Evolutionary conservation across 2,113 vertebrate species (phyloP).

Genomic region (Eretmochelys imbricata): DNA sequence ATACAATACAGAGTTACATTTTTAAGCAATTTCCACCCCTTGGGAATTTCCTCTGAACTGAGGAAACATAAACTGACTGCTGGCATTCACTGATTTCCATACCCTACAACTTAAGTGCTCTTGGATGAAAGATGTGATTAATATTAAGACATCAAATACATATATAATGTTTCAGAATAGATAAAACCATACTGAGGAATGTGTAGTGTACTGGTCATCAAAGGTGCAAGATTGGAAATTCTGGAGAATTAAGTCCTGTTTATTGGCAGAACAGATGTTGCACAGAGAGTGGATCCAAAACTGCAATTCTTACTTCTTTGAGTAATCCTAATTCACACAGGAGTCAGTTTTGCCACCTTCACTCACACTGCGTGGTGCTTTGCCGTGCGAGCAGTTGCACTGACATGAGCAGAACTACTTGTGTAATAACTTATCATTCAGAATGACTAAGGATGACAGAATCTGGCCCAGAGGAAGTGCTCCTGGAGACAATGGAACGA

Average conservation of each 20-base stretch:
- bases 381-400: background rate
- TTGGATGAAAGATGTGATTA: background rate
- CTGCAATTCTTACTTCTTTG: background rate
- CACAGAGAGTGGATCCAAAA: background rate
- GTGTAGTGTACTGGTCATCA: background rate
- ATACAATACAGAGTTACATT: background rate
- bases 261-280: background rate
- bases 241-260: background rate
- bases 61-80: background rate
- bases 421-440: background rate
- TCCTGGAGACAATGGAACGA: background rate
- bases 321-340: background rate
- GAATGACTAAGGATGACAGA: background rate
- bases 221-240: background rate
- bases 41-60: background rate
- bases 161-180: background rate
- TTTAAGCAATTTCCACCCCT: background rate
- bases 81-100: slow-evolving; percentile 11
- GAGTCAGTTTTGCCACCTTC: background rate
- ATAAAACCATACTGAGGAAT: slow-evolving; percentile 42
- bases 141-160: background rate
- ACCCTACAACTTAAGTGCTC: background rate
- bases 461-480: background rate
- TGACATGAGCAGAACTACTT: background rate
- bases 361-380: background rate